phyloP scores from a whole-genome alignment of 2,113 vertebrate genomes.

The Trachemys scripta region DNA sequence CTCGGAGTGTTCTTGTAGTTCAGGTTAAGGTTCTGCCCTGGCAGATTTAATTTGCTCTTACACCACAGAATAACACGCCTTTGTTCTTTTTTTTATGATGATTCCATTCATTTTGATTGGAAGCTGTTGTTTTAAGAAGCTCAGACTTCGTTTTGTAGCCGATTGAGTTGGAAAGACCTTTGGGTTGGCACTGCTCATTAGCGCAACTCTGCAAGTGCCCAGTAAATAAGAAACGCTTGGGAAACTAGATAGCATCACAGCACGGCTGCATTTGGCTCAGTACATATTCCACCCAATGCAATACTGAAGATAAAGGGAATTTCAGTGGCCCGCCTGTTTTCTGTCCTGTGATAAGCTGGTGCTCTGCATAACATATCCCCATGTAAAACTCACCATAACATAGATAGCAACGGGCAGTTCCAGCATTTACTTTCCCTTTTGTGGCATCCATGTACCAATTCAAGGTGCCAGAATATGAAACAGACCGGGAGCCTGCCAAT shows the following conservation, averaged over 20 bases:
- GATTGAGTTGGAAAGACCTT: slow-evolving; percentile 19
- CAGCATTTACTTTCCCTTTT: rapidly evolving
- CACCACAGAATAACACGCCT: not conserved
- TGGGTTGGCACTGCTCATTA: not conserved
- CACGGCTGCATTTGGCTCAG: rapidly evolving
- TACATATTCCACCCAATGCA: rapidly evolving
- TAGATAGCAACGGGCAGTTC: not conserved
- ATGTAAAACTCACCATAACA: rapidly evolving
- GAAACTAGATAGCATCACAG: not conserved
- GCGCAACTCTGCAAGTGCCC: not conserved
- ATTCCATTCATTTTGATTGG: not conserved
- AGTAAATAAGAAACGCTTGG: not conserved
- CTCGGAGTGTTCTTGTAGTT: slow-evolving; percentile 34
- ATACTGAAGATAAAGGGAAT: not conserved
- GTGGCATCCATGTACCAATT: not conserved
- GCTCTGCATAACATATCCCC: not conserved
- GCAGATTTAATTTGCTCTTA: not conserved
- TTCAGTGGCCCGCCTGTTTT: not conserved
- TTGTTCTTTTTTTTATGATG: not conserved
- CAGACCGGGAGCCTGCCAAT: too few species aligned
- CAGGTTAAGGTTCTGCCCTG: slow-evolving; percentile 49
- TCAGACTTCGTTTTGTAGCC: not conserved
- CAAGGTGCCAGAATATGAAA: rapidly evolving
- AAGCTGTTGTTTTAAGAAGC: not conserved
- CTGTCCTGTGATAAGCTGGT: not conserved